Base-by-base conservation (phyloP, 2,797 vertebrate species). In the Ataeniobius toweri region DNA sequence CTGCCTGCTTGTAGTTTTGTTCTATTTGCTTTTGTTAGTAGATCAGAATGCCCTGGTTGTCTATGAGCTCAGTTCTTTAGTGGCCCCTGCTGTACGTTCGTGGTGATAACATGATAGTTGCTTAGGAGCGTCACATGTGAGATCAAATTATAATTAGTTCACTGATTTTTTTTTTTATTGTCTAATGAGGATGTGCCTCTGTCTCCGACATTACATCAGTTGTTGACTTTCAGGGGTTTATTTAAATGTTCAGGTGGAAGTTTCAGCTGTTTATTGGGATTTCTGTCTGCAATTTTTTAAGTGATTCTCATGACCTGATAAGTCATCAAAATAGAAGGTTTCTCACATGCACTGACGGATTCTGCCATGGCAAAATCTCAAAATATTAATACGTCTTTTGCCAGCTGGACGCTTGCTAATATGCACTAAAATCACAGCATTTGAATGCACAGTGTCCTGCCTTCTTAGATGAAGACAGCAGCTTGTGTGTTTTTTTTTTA, bases 171-270 rank as follows among this genome's bases (percentile, higher is more conserved):
- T 71, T 36, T 18, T 20, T 69, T 65, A 7, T 18, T 75, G 77
- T 77, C 80, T 83, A 77, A 81, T 56, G 48, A 77, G 75, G 82
- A 83, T 82, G 59, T 46, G 65, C 76, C 78, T 89, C 67, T 82
- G 79, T 82, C 74, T 58, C 44, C 41, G 53, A 71, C 87, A 88
- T 88, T 83, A 73, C 84, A 75, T 80, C 67, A 74, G 74, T 77
- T 72, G 72, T 51, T 80, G 75, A 67, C 75, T 79, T 74, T 39
- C 67, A 59, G 67, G 74, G 81, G 80, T 85, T 88, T 89, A 83
- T 90, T 91, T 63, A 84, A 91, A 91, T 88, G 71, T 91, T 89
- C 83, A 86, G 80, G 79, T 80, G 80, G 71, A 88, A 82, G 86
- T 88, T 73, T 74, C 26, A 55, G 51, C 65, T 56, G 31, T 22